These are phyloP conservation scores for Nematostella vectensis DNA, from an alignment of 92 coral and sea anemone species.

Conservation along the genomic window DNA sequence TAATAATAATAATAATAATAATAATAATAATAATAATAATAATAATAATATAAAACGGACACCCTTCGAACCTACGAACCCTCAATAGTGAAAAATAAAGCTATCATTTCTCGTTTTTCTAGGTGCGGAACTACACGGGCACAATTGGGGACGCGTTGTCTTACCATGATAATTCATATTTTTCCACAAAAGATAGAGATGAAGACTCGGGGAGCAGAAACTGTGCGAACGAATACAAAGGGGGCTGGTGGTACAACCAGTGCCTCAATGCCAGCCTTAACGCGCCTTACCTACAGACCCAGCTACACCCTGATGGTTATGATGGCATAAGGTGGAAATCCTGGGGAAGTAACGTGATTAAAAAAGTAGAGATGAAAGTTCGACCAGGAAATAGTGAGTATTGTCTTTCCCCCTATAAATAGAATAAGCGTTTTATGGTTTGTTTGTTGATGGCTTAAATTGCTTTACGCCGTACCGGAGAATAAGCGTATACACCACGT, in stretches of 20 bases:
- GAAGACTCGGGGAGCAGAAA: conserved; percentile 3
- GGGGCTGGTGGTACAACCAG: conserved; percentile 19
- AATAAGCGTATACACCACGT: too few relatives aligned
- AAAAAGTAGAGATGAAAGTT: conserved; percentile 12
- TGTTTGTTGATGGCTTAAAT: too few relatives aligned
- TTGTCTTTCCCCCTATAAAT: too few relatives aligned
- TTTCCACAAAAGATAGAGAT: conserved; percentile 22
- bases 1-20: too few relatives aligned
- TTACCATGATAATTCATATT: conserved; percentile 1
- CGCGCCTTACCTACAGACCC: neutral
- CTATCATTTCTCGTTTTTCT: too few relatives aligned
- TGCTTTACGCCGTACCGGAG: too few relatives aligned
- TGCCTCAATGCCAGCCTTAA: conserved; percentile 17
- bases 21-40: too few relatives aligned
- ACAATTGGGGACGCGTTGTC: conserved; percentile 17
- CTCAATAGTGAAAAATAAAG: too few relatives aligned
- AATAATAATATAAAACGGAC: too few relatives aligned
- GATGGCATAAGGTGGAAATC: conserved; percentile 16
- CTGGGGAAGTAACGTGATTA: conserved; percentile 2
- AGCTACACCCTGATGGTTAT: neutral
- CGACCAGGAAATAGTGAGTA: conserved; percentile 14
- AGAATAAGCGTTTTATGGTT: too few relatives aligned
- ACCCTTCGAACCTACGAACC: too few relatives aligned
- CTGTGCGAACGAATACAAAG: neutral
- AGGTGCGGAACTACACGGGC: conserved; percentile 11